These are phyloP conservation scores for Polyommatus icarus DNA, from an alignment of 2,888 invertebrate species.

Conservation along the genomic window DNA sequence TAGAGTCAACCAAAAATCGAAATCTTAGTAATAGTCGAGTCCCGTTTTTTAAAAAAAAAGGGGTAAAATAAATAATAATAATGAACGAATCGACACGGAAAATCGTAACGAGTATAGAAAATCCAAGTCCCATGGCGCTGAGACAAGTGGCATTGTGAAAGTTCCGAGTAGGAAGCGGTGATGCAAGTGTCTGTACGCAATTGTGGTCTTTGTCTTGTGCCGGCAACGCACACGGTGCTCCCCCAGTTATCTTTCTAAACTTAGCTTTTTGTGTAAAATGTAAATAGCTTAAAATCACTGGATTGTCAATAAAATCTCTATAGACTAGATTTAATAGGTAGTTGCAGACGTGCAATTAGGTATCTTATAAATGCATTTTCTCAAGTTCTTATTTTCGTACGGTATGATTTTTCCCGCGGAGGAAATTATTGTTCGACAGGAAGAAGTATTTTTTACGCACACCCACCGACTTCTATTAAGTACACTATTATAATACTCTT, in stretches of 20 bases:
- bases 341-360: too few relatives aligned
- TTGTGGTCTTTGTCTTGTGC: conserved; percentile 41
- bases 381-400: too few relatives aligned
- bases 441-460: too few relatives aligned
- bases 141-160: conserved; percentile 51
- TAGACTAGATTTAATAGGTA: too few relatives aligned
- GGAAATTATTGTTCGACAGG: too few relatives aligned
- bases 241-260: background rate
- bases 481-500: too few relatives aligned
- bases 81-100: background rate
- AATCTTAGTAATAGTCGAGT: too few relatives aligned
- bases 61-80: background rate
- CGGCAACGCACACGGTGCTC: background rate
- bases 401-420: too few relatives aligned
- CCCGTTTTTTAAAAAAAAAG: background rate
- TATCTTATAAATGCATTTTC: too few relatives aligned
- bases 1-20: too few relatives aligned
- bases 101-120: background rate
- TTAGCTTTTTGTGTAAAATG: background rate
- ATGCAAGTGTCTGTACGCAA: conserved; percentile 53
- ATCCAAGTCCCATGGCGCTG: background rate
- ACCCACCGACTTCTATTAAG: too few relatives aligned
- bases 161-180: conserved; percentile 60
- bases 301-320: too few relatives aligned
- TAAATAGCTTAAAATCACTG: background rate